Percentiles rank a stretch among this genome's conserved stretches.
phyloP scores from a whole-genome alignment of 2,113 vertebrate species.

The Megaceryle torquata region DNA sequence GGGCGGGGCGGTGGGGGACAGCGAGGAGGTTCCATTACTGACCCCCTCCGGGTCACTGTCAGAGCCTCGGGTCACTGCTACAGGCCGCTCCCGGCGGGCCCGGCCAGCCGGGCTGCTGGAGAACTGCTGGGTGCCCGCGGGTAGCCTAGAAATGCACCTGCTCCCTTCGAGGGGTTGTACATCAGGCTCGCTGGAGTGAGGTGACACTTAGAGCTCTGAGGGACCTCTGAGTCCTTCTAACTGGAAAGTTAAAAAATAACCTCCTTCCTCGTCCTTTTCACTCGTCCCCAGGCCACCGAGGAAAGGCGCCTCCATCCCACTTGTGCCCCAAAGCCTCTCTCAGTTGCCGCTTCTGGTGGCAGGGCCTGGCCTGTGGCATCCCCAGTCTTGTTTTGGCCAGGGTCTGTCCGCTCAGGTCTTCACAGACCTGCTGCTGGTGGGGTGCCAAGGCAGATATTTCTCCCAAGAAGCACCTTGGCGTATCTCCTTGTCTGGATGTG shows the following conservation, averaged over 20 bases:
- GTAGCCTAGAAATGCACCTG: neutral
- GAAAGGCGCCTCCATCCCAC: accelerated
- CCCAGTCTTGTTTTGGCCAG: neutral
- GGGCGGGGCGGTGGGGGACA: neutral
- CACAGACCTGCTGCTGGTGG: neutral
- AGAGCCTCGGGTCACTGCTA: accelerated
- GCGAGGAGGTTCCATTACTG: neutral
- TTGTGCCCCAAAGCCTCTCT: neutral
- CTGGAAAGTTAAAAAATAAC: accelerated
- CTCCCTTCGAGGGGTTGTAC: accelerated
- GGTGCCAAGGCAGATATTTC: neutral
- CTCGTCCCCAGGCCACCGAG: neutral
- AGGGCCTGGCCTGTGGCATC: neutral
- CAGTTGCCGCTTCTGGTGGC: accelerated
- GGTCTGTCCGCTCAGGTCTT: neutral
- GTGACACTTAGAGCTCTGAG: too few relatives aligned
- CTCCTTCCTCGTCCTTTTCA: too few relatives aligned
- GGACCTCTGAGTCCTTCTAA: neutral
- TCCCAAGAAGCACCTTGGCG: neutral
- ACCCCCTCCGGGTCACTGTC: too few relatives aligned
- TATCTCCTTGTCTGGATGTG: neutral
- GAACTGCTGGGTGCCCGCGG: too few relatives aligned
- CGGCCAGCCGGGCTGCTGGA: too few relatives aligned
- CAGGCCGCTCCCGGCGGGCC: accelerated
- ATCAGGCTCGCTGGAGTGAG: accelerated